Evolutionary conservation across 2,888 invertebrate species (phyloP), one percentile per base, ranked within the genome.

Genomic region (Rotaria socialis): DNA sequence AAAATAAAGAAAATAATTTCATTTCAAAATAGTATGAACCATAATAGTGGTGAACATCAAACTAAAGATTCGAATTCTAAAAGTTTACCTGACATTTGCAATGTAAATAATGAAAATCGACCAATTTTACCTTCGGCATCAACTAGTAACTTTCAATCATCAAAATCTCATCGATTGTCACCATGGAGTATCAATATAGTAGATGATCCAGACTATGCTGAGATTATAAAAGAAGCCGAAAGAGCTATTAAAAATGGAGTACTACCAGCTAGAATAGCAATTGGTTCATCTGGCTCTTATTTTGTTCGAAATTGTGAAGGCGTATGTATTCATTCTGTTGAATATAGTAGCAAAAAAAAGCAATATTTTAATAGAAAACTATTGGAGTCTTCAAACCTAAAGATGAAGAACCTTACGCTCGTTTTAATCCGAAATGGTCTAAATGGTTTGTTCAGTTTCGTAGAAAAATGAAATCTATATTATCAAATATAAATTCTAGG

Each of bases 351-450:
- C n/a, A 43, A 84, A 86, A 19, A 85, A 86, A 87, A 84, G 86
- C 85, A 84, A 88, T 93, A 88, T 89, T 85, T 87, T 88, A 89
- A 93, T 93, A 98, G 96, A 96, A 96, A 94, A 94, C 94, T 89
- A 94, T 98, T 90, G 97, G 95, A 85, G 99, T 99, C 55, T 99
- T 97, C 92, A 99, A 99, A 91, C 99, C 99, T 2, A 99, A 99
- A 92, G 97, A 99, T 92, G 99, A 99, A 91, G 99, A 99, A 91
- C 99, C 99, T 0, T 99, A 99, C 91, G 99, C 98, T 16, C 93
- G 96, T 88, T 93, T 98, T 89, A 99, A 99, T 92, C 99, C 99
- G 52, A 99, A 99, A 92, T 99, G 99, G 99, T 96, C 96, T 85
- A 99, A 99, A 92, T 99, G 97, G 97, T 95, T 22, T 22, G n/a